Evolutionary conservation across 1,140 invertebrate genomes (phyloP).

Genomic region (Teleogryllus occipitalis): DNA sequence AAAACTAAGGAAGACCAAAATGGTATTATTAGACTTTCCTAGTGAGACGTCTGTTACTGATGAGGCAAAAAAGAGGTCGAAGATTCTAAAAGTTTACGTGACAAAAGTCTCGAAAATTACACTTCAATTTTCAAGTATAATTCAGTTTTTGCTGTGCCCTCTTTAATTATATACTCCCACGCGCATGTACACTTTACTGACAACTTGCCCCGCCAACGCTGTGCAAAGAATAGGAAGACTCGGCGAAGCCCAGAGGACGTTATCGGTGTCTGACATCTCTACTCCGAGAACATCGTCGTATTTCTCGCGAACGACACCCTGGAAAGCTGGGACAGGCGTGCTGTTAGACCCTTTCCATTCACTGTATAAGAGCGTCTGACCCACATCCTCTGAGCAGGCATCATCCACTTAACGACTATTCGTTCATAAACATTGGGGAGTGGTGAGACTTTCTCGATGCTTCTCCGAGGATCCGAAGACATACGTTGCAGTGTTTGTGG

Average conservation of each 20-base stretch:
- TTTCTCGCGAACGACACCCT: not conserved
- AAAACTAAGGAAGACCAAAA: too few relatives aligned
- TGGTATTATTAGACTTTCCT: too few relatives aligned
- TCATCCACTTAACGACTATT: not conserved
- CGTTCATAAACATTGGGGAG: not conserved
- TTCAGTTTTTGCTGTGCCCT: too few relatives aligned
- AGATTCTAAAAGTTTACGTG: too few relatives aligned
- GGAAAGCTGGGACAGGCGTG: not conserved
- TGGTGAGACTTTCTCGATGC: not conserved
- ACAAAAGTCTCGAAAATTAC: too few relatives aligned
- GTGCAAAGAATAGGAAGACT: too few relatives aligned
- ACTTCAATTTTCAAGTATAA: too few relatives aligned
- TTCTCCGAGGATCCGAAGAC: not conserved
- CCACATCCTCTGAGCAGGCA: not conserved
- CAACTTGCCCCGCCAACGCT: too few relatives aligned
- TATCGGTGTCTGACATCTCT: not conserved
- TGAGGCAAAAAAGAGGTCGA: too few relatives aligned
- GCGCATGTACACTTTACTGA: too few relatives aligned
- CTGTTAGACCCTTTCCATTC: not conserved
- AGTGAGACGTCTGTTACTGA: too few relatives aligned
- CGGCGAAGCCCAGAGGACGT: not conserved
- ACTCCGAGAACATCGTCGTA: not conserved
- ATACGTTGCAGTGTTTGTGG: not conserved
- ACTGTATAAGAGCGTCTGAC: not conserved
- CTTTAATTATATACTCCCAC: too few relatives aligned